Evolutionary conservation across 1,140 invertebrate genomes (phyloP).

Genomic region (Diplogasteroides magnus): DNA sequence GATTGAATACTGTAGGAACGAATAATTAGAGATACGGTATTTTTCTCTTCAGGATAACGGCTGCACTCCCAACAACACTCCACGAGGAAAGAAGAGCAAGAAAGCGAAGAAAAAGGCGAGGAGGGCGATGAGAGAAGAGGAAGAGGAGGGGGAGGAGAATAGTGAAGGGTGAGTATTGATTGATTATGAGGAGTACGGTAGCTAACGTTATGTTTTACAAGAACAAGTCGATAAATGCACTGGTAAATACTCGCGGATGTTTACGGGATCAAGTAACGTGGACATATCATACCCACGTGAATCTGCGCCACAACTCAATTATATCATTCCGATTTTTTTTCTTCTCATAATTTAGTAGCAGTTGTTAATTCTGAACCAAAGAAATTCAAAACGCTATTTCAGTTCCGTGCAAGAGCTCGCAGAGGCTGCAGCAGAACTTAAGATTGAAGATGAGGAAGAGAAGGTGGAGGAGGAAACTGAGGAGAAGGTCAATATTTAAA

Average conservation of each 20-base stretch:
- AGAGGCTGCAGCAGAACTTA: not conserved
- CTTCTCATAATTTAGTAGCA: not conserved
- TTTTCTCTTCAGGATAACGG: not conserved
- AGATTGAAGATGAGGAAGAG: constrained; percentile 8
- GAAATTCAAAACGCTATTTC: not conserved
- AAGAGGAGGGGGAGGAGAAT: constrained; percentile 9
- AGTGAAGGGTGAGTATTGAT: no score
- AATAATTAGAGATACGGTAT: no score
- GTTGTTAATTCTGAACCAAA: not conserved
- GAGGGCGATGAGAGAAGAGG: not conserved
- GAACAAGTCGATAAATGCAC: no score
- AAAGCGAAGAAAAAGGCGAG: not conserved
- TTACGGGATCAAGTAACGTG: no score
- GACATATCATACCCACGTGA: no score
- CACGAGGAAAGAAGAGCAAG: constrained; percentile 14
- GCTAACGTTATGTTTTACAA: no score
- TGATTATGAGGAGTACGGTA: no score
- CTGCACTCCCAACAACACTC: not conserved
- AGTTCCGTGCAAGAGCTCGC: not conserved
- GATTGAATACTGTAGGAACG: no score
- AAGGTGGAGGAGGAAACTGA: constrained; percentile 13
- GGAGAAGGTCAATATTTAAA: constrained; percentile 8
- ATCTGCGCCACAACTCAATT: no score
- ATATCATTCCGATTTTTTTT: no score
- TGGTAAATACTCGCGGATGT: no score